Evolutionary conservation across 2,797 vertebrate species (phyloP).

Genomic region (Halcyon smyrnensis): DNA sequence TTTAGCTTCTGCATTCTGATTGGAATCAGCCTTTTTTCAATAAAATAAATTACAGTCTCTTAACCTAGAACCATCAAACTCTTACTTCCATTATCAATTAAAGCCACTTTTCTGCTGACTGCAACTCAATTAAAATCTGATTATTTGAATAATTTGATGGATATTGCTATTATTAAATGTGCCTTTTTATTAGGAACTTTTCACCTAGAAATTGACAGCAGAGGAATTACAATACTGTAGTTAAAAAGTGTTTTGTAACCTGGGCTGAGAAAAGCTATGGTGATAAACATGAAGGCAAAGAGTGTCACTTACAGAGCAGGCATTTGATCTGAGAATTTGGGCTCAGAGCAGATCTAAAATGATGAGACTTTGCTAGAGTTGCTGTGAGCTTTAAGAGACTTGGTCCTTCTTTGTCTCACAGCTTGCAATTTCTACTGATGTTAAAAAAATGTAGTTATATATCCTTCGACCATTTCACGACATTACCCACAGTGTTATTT

Average conservation of each 20-base stretch:
- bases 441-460: not conserved
- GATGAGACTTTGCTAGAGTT: fast-evolving
- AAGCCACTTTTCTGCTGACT: constrained; percentile 31
- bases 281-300: not conserved
- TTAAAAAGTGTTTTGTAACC: not conserved
- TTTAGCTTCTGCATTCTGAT: constrained; percentile 50
- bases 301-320: not conserved
- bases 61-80: constrained; percentile 29
- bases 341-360: not conserved
- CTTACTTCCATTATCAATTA: constrained; percentile 39
- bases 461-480: not conserved
- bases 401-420: not conserved
- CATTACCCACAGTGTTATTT: not conserved
- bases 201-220: constrained; percentile 17
- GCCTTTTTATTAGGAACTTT: constrained; percentile 36
- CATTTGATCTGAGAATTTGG: not conserved
- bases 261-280: not conserved
- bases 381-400: not conserved
- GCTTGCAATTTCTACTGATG: not conserved
- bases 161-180: constrained; percentile 33
- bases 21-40: constrained; percentile 69
- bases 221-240: not conserved
- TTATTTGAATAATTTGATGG: constrained; percentile 60
- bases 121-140: constrained; percentile 62
- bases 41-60: constrained; percentile 37